Evolutionary conservation across 2,113 vertebrate species (phyloP).

Genomic region (Mus pahari): DNA sequence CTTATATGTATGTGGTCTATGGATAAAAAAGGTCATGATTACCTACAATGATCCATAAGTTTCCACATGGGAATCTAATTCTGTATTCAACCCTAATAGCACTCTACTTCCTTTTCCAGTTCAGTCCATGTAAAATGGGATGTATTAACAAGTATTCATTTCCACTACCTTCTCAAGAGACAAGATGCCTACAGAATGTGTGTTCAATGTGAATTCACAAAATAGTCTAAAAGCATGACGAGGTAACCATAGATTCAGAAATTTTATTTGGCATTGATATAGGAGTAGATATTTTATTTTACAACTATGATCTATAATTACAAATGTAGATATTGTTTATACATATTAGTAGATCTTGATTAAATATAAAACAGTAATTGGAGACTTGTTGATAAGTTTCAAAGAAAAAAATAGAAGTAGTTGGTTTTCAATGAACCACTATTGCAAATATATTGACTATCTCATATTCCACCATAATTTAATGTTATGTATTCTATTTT

Average conservation of each 20-base stretch:
- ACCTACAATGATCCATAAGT: background rate
- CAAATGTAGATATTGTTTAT: background rate
- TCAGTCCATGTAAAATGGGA: too few relatives aligned
- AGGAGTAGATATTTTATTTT: background rate
- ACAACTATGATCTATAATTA: background rate
- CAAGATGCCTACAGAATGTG: background rate
- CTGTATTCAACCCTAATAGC: fast-evolving
- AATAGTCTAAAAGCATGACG: background rate
- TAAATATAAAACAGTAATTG: background rate
- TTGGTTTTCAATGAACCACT: background rate
- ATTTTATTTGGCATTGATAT: background rate
- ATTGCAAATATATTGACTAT: background rate
- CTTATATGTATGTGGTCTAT: background rate
- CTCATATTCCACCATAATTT: background rate
- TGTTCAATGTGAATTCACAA: background rate
- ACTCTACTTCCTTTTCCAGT: background rate
- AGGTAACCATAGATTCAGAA: fast-evolving
- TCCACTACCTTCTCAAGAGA: background rate
- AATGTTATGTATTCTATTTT: background rate
- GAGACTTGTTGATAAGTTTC: background rate
- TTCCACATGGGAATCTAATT: background rate
- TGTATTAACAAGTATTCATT: background rate
- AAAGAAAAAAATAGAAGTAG: background rate
- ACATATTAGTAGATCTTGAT: background rate
- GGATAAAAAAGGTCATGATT: background rate